Evolutionary conservation across 2,888 invertebrate species (phyloP).

Genomic region (Callosobruchus maculatus): DNA sequence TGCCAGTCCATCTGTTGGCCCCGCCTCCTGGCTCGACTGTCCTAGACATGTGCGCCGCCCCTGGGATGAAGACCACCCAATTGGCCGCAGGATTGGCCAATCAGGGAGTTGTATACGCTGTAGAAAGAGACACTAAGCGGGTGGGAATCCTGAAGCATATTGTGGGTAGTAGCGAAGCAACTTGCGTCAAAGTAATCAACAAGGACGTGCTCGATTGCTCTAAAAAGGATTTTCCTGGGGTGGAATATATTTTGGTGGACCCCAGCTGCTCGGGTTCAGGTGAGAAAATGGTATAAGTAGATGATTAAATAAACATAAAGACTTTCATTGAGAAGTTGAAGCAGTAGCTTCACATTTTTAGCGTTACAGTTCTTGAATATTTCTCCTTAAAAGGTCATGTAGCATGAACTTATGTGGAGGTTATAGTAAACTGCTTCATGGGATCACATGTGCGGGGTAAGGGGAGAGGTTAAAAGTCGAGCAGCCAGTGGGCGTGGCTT

Average conservation of each 20-base stretch:
- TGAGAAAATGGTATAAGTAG: slow-evolving; percentile 43
- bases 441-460: too few species aligned
- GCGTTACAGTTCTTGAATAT: too few species aligned
- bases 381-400: too few species aligned
- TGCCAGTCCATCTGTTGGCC: slow-evolving; percentile 76
- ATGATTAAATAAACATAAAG: slow-evolving; percentile 1
- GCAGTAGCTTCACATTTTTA: too few species aligned
- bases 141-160: slow-evolving; percentile 64
- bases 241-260: slow-evolving; percentile 91
- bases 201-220: slow-evolving; percentile 71
- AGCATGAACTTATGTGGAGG: too few species aligned
- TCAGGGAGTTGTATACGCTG: slow-evolving; percentile 74
- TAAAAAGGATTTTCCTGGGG: slow-evolving; percentile 59
- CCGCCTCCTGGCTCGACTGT: slow-evolving; percentile 70
- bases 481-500: too few species aligned
- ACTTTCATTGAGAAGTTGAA: too few species aligned
- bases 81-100: slow-evolving; percentile 80
- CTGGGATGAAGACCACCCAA: slow-evolving; percentile 95
- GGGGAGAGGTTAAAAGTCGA: too few species aligned
- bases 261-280: slow-evolving; percentile 97
- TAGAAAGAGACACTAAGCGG: slow-evolving; percentile 70
- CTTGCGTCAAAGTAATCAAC: slow-evolving; percentile 64
- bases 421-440: too few species aligned
- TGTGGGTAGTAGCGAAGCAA: slow-evolving; percentile 60
- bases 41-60: slow-evolving; percentile 96